A percentile compares a stretch with the other conserved stretches of the same genome.
These are phyloP conservation scores for Telmatherina bonti DNA, from an alignment of 2,797 vertebrate genomes.

Conservation along the genomic window DNA sequence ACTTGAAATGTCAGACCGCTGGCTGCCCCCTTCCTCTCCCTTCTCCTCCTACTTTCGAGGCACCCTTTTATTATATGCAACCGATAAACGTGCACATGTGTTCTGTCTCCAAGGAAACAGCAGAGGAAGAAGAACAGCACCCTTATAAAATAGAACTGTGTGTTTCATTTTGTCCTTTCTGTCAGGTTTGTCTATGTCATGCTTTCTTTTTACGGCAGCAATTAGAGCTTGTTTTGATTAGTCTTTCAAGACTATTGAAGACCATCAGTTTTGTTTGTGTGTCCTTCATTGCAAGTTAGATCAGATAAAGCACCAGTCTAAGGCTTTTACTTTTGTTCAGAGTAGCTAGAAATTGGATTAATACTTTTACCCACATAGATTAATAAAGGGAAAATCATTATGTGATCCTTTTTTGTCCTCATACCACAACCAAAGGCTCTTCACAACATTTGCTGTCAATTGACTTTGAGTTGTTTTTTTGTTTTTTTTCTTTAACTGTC, in stretches of 20 bases:
- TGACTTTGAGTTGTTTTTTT: constrained; percentile 21
- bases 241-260: constrained; percentile 22
- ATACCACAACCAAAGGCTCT: constrained; percentile 1
- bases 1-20: constrained; percentile 78
- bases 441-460: constrained; percentile 21
- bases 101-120: constrained; percentile 66
- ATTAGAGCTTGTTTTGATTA: constrained; percentile 33
- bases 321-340: constrained; percentile 17
- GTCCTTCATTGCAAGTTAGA: constrained; percentile 21
- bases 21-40: constrained; percentile 37
- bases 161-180: constrained; percentile 1
- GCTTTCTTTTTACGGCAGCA: constrained; percentile 22
- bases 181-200: background rate
- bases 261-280: constrained; percentile 21
- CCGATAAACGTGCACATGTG: background rate
- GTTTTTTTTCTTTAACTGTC: constrained; percentile 18
- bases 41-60: constrained; percentile 48
- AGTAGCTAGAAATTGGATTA: constrained; percentile 16
- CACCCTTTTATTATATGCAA: constrained; percentile 30
- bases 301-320: constrained; percentile 8
- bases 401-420: background rate
- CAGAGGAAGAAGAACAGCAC: constrained; percentile 33
- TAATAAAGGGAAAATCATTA: constrained; percentile 20
- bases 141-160: constrained; percentile 13
- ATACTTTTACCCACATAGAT: constrained; percentile 15